These are phyloP conservation scores for Lethenteron reissneri DNA, from an alignment of 2,113 vertebrate species.

Conservation along the genomic window DNA sequence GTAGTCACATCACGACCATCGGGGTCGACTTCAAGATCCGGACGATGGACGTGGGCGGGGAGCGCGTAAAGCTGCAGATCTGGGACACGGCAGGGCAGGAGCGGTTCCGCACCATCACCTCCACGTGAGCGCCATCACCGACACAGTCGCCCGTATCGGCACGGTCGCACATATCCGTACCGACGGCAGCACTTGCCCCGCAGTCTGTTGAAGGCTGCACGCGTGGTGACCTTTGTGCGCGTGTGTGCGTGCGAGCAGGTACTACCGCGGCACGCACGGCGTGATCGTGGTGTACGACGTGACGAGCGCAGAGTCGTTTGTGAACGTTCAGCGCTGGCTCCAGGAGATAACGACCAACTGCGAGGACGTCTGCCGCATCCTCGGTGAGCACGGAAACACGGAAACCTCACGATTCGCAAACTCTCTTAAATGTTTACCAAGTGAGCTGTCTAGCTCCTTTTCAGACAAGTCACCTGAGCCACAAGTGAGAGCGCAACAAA, in stretches of 20 bases:
- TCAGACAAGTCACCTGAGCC: too few species aligned
- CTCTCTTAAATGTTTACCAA: too few species aligned
- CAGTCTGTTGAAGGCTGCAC: too few species aligned
- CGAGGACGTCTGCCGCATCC: conserved; percentile 92
- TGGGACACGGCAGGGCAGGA: conserved; percentile 97
- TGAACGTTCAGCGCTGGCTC: conserved; percentile 96
- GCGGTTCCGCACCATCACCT: conserved; percentile 91
- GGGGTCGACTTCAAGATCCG: conserved; percentile 98
- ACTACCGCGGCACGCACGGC: conserved; percentile 88
- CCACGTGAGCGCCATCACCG: conserved; percentile 43
- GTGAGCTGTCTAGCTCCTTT: too few species aligned
- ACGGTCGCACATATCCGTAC: too few species aligned
- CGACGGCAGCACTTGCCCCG: too few species aligned
- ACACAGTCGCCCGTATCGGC: too few species aligned
- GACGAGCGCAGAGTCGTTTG: conserved; percentile 89
- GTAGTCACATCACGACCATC: conserved; percentile 97
- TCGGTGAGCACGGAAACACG: conserved; percentile 32
- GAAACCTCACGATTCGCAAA: too few species aligned
- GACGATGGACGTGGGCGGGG: conserved; percentile 89
- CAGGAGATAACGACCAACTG: conserved; percentile 99
- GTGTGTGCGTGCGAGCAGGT: conserved; percentile 26
- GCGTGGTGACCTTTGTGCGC: background rate
- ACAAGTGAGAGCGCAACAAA: too few species aligned
- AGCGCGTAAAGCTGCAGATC: conserved; percentile 97
- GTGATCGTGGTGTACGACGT: conserved; percentile 97